These are phyloP conservation scores for Bucorvus abyssinicus DNA, from an alignment of 2,797 vertebrate genomes.

Conservation along the genomic window DNA sequence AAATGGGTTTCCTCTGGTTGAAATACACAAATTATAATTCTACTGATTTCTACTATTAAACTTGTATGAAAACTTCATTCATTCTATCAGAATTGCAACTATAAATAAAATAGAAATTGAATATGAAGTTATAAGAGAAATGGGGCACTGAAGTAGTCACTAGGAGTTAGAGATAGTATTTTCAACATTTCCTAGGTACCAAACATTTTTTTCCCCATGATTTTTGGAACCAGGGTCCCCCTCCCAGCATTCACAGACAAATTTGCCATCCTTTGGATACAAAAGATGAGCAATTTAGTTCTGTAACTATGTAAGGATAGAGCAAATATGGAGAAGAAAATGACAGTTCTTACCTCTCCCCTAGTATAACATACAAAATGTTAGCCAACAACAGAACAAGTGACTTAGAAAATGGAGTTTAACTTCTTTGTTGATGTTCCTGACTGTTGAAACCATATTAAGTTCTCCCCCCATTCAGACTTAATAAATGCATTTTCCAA, in stretches of 20 bases:
- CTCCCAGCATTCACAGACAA: neutral
- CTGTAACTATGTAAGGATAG: neutral
- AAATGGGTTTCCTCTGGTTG: neutral
- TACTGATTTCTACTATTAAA: neutral
- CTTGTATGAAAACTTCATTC: neutral
- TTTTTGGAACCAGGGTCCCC: neutral
- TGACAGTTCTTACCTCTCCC: neutral
- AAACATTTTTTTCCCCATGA: neutral
- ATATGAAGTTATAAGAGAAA: neutral
- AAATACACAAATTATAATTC: neutral
- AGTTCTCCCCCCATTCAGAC: neutral
- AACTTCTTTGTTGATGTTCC: neutral
- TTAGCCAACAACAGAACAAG: neutral
- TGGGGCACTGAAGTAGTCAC: neutral
- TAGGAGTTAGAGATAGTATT: neutral
- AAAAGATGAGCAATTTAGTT: neutral
- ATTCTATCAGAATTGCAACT: neutral
- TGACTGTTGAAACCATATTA: neutral
- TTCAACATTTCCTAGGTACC: neutral
- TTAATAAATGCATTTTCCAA: too few species aligned
- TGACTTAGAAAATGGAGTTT: neutral
- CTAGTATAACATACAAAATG: neutral
- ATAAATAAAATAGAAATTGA: neutral
- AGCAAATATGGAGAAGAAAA: neutral
- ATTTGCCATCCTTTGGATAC: neutral